Evolutionary conservation across 2,797 vertebrate species (phyloP).

Genomic region (Peromyscus melanophrys): DNA sequence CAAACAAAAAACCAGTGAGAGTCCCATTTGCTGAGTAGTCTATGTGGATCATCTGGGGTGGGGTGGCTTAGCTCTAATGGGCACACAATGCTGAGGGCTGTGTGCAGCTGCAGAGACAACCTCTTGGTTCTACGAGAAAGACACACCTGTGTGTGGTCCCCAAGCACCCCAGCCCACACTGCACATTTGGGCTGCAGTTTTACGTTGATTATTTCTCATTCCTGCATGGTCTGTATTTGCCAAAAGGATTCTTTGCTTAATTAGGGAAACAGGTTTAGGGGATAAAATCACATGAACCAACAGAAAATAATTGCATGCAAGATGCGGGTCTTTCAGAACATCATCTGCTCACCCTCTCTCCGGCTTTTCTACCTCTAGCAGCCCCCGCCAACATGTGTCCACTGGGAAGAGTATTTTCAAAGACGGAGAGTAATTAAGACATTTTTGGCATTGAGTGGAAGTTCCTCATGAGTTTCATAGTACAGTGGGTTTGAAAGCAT

Average conservation of each 20-base stretch:
- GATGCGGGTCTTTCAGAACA: neutral
- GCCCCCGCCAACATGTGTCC: neutral
- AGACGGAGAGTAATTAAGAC: constrained; percentile 69
- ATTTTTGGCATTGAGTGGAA: constrained; percentile 22
- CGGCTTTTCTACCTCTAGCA: constrained; percentile 19
- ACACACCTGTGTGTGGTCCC: accelerated
- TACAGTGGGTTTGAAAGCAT: neutral
- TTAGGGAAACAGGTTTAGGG: constrained; percentile 61
- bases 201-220: neutral
- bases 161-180: accelerated
- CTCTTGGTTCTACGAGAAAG: neutral
- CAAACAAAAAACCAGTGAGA: neutral
- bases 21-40: neutral
- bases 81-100: neutral
- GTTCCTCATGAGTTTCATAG: neutral
- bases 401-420: constrained; percentile 31
- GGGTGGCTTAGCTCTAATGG: neutral
- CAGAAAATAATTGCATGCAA: constrained; percentile 69
- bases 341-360: neutral
- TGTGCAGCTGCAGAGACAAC: neutral
- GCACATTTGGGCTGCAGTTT: neutral
- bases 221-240: constrained; percentile 36
- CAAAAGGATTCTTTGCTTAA: constrained; percentile 62
- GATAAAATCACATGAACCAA: constrained; percentile 53
- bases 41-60: neutral